Evolutionary conservation across 2,888 invertebrate genomes (phyloP), one percentile per base, ranked within the genome.

Genomic region (Amorpha juglandis): DNA sequence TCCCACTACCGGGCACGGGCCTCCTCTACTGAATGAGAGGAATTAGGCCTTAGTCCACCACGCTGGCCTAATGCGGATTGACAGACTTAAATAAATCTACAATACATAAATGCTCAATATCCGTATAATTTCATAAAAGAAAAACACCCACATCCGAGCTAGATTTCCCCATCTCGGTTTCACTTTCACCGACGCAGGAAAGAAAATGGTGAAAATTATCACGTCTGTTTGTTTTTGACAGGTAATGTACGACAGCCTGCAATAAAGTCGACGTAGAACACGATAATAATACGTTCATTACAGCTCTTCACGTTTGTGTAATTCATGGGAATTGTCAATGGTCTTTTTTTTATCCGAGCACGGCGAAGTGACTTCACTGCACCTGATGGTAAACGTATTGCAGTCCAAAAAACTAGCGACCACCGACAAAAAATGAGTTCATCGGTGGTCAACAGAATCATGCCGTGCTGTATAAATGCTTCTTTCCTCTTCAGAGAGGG

Each of bases 191-290:
- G 33, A 72, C 33, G 48, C 48, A 33, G 27, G 58, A 42, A 48
- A 48, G 80, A 73, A 80, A 80, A 80, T 75, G 68, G 75, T 69
- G 71, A 73, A 78, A 74, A 80, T 81, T 76, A 80, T 74, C 74
- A 71, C 67, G 74, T 77, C 73, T 73, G 70, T 73, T 75, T 74
- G 70, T 75, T 75, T 74, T 75, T 75, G 71, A 72, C 70, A 70
- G 33, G 53, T 38, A 50, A 42, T 47, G 27, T 45, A 50, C 7
- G 72, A 72, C 72, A 70, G 52, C 63, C 65, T 12, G 12, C 58
- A 58, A 58, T 58, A 42, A 38, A 12, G 58, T 11, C 12, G 16
- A 19, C 38, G 38, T 19, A 19, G 58, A 58, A 42, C 55, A 19
- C 1, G 19, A 12, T 42, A 58, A 55, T 55, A 55, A 16, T n/a